Conservation (phyloP, 2,113 vertebrate species). For the Eulemur rufifrons region DNA sequence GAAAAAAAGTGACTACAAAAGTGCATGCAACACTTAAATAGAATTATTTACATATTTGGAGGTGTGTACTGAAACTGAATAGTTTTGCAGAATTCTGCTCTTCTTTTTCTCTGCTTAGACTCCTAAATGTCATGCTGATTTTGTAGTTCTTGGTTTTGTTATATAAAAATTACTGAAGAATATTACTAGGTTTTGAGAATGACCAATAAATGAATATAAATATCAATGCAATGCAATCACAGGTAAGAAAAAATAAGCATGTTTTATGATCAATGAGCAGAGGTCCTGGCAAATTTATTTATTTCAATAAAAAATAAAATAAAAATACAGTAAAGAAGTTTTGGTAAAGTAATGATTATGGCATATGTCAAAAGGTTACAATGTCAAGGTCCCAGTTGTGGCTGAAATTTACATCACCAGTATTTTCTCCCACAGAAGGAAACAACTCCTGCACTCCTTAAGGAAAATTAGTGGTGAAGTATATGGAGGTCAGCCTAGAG, state of each 20-base stretch:
- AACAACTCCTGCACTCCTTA: not conserved
- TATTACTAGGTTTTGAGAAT: not conserved
- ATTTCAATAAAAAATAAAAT: not conserved
- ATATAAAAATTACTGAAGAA: not conserved
- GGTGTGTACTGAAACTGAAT: not conserved
- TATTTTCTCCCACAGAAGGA: not conserved
- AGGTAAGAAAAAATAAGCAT: not conserved
- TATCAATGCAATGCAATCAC: not conserved
- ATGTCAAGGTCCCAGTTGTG: not conserved
- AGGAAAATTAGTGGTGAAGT: not conserved
- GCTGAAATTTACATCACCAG: not conserved
- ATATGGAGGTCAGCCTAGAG: not conserved
- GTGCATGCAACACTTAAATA: not conserved
- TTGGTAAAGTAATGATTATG: not conserved
- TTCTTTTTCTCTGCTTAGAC: not conserved
- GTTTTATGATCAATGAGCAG: not conserved
- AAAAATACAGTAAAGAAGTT: not conserved
- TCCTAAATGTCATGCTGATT: not conserved
- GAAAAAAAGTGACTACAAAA: not conserved
- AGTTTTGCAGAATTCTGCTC: not conserved
- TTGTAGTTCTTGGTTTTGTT: not conserved
- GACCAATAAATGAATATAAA: not conserved
- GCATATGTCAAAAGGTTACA: not conserved
- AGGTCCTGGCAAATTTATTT: not conserved
- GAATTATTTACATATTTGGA: not conserved